A percentile compares a stretch with the other conserved stretches of the same genome.
phyloP scores from a whole-genome alignment of 1,140 invertebrate species.

The Planococcus citri region DNA sequence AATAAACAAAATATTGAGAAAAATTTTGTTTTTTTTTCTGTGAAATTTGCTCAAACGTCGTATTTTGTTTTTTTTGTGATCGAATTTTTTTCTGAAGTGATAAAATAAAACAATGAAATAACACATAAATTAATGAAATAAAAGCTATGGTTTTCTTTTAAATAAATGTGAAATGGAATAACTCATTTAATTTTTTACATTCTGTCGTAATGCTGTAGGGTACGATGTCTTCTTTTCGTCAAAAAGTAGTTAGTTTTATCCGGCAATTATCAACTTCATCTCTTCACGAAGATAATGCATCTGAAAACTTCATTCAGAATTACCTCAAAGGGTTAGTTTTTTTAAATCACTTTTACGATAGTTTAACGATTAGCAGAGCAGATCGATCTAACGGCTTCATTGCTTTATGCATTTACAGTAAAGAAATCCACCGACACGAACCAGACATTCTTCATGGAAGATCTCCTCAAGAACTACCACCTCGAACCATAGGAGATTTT shows the following conservation, averaged over 20 bases:
- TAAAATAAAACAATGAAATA: too few relatives aligned
- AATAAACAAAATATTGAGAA: too few relatives aligned
- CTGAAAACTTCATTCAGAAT: conserved; percentile 55
- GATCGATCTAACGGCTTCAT: too few relatives aligned
- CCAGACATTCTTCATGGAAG: conserved; percentile 50
- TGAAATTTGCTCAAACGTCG: too few relatives aligned
- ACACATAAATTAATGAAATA: too few relatives aligned
- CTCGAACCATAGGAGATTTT: conserved; percentile 41
- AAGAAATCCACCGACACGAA: conserved; percentile 34
- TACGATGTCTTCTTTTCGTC: conserved; percentile 54
- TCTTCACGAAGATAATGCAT: conserved; percentile 40
- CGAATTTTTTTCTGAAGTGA: too few relatives aligned
- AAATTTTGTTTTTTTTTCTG: too few relatives aligned
- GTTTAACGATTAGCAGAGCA: not conserved
- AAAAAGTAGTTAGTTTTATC: conserved; percentile 60
- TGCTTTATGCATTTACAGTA: conserved; percentile 8
- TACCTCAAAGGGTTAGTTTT: conserved; percentile 55
- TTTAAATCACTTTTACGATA: not conserved
- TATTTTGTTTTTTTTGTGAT: too few relatives aligned
- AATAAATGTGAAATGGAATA: too few relatives aligned
- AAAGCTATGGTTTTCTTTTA: too few relatives aligned
- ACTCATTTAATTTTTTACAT: too few relatives aligned
- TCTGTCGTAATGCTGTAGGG: not conserved
- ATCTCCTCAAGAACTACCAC: conserved; percentile 50
- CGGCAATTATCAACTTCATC: conserved; percentile 49